Percentiles rank a stretch among this genome's conserved stretches.
Evolutionary conservation across 1,140 invertebrate genomes (phyloP).

Genomic region (Meloidogyne exigua): DNA sequence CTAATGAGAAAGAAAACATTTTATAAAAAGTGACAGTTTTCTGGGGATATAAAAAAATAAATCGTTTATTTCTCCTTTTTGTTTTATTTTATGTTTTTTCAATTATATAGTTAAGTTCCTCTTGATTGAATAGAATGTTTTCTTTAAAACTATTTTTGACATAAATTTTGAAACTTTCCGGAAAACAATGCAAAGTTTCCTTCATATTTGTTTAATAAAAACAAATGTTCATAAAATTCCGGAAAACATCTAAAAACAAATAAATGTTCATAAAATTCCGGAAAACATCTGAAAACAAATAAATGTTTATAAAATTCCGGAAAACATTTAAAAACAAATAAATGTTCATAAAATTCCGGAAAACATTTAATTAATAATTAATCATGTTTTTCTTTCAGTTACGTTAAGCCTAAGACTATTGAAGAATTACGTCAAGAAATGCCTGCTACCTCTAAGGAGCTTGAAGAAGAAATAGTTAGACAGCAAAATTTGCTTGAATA

Average conservation of each 20-base stretch:
- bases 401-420: conserved; percentile 32
- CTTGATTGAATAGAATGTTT: neutral
- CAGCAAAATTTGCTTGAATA: conserved; percentile 47
- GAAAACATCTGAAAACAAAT: too few species aligned
- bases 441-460: conserved; percentile 27
- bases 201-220: neutral
- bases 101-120: neutral
- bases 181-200: neutral
- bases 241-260: too few species aligned
- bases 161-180: neutral
- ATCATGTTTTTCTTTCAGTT: conserved; percentile 26
- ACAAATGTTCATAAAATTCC: neutral
- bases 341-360: neutral
- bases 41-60: neutral
- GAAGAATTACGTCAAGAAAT: conserved; percentile 35
- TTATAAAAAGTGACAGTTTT: neutral
- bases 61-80: neutral
- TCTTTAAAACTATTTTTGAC: neutral
- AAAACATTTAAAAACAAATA: too few species aligned
- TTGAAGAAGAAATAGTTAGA: conserved; percentile 40
- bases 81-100: neutral
- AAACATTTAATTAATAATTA: neutral
- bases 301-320: neutral
- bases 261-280: neutral
- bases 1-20: neutral